A percentile compares a stretch with the other conserved stretches of the same genome.
phyloP scores from a whole-genome alignment of 1,140 invertebrate species.

The Trachymyrmex septentrionalis region DNA sequence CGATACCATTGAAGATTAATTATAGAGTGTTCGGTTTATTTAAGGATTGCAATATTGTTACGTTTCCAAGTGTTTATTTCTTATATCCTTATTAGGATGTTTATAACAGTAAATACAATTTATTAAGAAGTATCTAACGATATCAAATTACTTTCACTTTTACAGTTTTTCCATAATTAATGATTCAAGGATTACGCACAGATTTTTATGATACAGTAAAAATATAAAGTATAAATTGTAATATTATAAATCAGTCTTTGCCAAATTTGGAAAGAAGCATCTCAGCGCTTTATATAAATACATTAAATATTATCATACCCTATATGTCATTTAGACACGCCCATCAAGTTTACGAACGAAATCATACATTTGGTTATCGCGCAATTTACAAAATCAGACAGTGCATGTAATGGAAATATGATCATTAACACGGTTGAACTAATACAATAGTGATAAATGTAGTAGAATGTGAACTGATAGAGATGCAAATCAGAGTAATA shows the following conservation, averaged over 20 bases:
- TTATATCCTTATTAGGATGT: slow-evolving; percentile 7
- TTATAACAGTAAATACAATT: slow-evolving; percentile 27
- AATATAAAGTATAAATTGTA: slow-evolving; percentile 25
- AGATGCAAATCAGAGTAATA: slow-evolving; percentile 54
- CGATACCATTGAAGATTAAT: slow-evolving; percentile 64
- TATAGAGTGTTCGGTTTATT: background rate
- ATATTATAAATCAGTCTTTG: slow-evolving; percentile 24
- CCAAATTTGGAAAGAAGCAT: background rate
- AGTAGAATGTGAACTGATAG: slow-evolving; percentile 49
- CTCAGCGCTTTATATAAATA: slow-evolving; percentile 7
- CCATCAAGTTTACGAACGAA: slow-evolving; percentile 46
- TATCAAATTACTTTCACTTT: slow-evolving; percentile 69
- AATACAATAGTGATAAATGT: slow-evolving; percentile 44
- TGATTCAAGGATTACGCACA: background rate
- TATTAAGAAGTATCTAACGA: slow-evolving; percentile 36
- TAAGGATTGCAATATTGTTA: slow-evolving; percentile 36
- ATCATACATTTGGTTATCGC: slow-evolving; percentile 41
- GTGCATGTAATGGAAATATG: slow-evolving; percentile 50
- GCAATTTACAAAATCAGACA: slow-evolving; percentile 52
- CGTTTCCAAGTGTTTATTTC: slow-evolving; percentile 41
- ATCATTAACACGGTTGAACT: slow-evolving; percentile 56
- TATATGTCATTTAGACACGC: background rate
- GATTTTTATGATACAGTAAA: slow-evolving; percentile 26
- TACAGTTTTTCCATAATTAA: slow-evolving; percentile 19
- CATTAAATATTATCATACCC: background rate